Evolutionary conservation across 2,888 invertebrate species (phyloP), one percentile per base, ranked within the genome.

Genomic region (Tribolium freemani): DNA sequence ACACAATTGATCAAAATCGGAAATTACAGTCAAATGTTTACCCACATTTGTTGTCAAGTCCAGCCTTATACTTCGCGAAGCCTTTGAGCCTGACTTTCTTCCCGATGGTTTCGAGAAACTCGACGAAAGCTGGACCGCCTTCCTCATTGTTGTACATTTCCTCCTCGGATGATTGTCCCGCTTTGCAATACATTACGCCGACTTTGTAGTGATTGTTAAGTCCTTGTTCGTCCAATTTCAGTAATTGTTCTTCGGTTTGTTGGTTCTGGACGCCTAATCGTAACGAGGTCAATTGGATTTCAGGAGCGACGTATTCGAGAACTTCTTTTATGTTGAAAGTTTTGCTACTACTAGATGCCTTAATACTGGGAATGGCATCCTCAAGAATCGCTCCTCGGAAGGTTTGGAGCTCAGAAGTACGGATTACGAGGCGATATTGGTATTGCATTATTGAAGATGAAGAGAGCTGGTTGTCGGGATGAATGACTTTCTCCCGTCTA

Each of bases 131-230:
- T 1, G 96, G 94, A 0, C 96, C 95, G 0, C 95, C 93, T 83
- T 94, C 92, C 84, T 97, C 97, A 87, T 98, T 98, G 86, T 98
- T 98, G 87, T 98, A 98, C 97, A 98, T 98, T 83, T 98, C 97
- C 84, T 98, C 98, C 86, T 98, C 98, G 0, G 96, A 94, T 1
- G 93, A 91, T 86, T 98, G 98, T 0, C 95, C 96, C 66, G 93
- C 92, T 82, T 93, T 93, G 86, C 98, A 98, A 86, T 97, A 96
- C 90, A 98, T 93, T 1, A 98, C 92, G 11, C 95, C 94, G 50
- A 98, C 95, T 90, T 98, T 98, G 88, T 97, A 98, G 77, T 94
- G 93, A 79, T 92, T 93, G 48, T 95, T 96, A 30, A 97, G 90
- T 73, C 96, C 95, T 87, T 98, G 97, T 85, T 98, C 97, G 86